Conservation (phyloP, 2,888 invertebrate genomes). For the Harpalus rufipes region DNA sequence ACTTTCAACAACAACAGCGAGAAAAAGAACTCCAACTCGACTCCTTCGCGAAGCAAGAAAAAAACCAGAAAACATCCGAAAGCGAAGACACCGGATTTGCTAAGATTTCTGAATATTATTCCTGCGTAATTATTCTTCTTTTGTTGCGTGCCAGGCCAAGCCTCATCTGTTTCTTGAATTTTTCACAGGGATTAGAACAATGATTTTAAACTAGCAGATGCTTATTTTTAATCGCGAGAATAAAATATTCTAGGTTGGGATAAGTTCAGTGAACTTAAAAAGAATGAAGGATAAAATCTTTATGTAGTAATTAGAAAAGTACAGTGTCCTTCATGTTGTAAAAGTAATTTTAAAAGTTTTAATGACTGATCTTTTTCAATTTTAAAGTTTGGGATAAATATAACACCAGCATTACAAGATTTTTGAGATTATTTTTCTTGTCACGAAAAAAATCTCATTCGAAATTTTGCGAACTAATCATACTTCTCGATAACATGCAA, state of each 20-base stretch:
- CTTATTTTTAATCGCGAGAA: constrained; percentile 34
- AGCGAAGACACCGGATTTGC: constrained; percentile 29
- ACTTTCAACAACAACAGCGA: constrained; percentile 36
- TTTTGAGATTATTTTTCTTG: constrained; percentile 13
- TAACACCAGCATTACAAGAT: constrained; percentile 14
- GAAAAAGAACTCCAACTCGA: constrained; percentile 20
- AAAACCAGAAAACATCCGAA: constrained; percentile 10
- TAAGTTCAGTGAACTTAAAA: constrained; percentile 1
- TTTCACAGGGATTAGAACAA: constrained; percentile 39
- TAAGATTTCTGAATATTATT: constrained; percentile 64
- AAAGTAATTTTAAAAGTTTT: constrained; percentile 48
- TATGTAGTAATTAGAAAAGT: constrained; percentile 30
- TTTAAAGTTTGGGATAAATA: constrained; percentile 24
- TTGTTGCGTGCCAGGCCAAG: constrained; percentile 41
- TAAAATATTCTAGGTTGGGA: background rate
- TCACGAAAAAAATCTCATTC: background rate
- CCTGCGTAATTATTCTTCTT: constrained; percentile 65
- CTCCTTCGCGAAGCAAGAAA: constrained; percentile 11
- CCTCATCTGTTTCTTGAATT: constrained; percentile 41
- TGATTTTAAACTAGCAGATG: constrained; percentile 52
- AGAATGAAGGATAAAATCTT: constrained; percentile 19
- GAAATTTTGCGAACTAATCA: background rate
- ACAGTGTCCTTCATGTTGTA: constrained; percentile 20
- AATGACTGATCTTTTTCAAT: constrained; percentile 52
- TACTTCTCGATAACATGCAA: no score